Conservation (phyloP, 2,888 invertebrate species). For the Chalcis sispes region DNA sequence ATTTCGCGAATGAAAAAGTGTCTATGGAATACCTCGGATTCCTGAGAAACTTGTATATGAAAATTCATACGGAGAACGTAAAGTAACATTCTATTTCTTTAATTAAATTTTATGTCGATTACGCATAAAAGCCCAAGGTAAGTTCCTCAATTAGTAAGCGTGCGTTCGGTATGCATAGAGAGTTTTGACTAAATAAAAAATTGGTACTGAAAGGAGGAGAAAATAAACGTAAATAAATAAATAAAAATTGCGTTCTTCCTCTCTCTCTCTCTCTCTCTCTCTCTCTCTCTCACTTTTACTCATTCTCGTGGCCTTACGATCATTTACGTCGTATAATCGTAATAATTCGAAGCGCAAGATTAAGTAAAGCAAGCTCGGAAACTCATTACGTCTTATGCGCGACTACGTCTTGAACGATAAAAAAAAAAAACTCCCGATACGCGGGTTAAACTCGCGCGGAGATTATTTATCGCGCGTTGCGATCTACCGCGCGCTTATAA, state of each 20-base stretch:
- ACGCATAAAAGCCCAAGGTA: background rate
- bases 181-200: constrained; percentile 2
- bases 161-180: background rate
- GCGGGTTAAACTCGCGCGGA: background rate
- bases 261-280: no score
- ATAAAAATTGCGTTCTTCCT: background rate
- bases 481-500: constrained; percentile 40
- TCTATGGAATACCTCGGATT: constrained; percentile 26
- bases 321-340: constrained; percentile 25
- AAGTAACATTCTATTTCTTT: constrained; percentile 41
- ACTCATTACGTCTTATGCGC: constrained; percentile 49
- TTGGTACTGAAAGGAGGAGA: background rate
- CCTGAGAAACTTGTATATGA: constrained; percentile 40
- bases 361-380: constrained; percentile 28
- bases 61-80: constrained; percentile 12
- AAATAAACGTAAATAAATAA: background rate
- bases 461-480: constrained; percentile 43
- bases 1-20: background rate
- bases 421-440: background rate
- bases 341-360: constrained; percentile 45
- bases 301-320: constrained; percentile 1
- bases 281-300: no score
- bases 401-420: constrained; percentile 5
- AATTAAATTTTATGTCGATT: constrained; percentile 57
- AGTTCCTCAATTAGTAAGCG: constrained; percentile 51